Evolutionary conservation across 2,113 vertebrate genomes (phyloP), one percentile per base, ranked within the genome.

Genomic region (Chiloscyllium plagiosum): DNA sequence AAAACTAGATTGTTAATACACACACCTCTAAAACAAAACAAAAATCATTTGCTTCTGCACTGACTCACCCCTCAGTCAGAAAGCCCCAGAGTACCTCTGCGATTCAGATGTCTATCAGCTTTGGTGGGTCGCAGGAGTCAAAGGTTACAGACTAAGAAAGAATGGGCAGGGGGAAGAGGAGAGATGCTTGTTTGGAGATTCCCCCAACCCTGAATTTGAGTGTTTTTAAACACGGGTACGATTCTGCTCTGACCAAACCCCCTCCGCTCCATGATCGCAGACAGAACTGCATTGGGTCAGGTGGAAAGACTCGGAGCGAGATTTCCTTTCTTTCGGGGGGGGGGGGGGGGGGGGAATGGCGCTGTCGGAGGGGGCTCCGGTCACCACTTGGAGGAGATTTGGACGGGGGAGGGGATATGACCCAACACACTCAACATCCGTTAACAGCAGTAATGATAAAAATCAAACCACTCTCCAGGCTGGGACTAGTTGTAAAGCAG

Each of bases 321-420:
- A 6, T 4, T 70, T 19, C 4, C 4, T 26, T 3, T 20, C 24
- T 20, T 19, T 4, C 2, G 69, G 3, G 20, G 70, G 69, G 69
- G 26, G 1, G 26, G 1, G 1, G 8, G 5, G 2, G 0, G 2
- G 70, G 2, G 2, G 6, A 72, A 0, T 22, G 0, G 56, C 12
- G 56, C 56, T 61, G 7, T 61, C 56, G 12, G 8, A 0, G 56
- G 56, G 56, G 10, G 0, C 42, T 47, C 42, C 42, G 42, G 42
- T 47, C 42, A 1, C 42, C 42, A 47, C n/a, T 0, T 2, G 87
- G 87, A 6, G n/a, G 19, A n/a, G 5, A 37, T 68, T 66, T 2
- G 29, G 56, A 52, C 3, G 0, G 70, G 70, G 70, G 26, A 52
- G 12, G 26, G 3, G 2, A 37, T 0, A 1, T 1, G 1, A 0